Percentiles rank a stretch among this genome's conserved stretches.
These are phyloP conservation scores for Junonia oenone DNA, from an alignment of 2,888 invertebrate species.

Conservation along the genomic window DNA sequence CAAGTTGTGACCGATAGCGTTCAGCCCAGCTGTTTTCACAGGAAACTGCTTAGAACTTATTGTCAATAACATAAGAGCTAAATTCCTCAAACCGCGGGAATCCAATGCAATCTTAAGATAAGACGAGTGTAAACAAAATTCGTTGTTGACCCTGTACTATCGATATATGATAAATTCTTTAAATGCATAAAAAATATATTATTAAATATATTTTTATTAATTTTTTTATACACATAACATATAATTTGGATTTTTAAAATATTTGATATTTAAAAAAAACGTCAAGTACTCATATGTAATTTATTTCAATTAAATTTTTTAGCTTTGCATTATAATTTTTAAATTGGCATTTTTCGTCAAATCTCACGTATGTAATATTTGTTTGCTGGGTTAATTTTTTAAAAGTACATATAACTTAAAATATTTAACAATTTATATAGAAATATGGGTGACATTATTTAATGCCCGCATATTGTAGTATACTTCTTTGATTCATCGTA, in stretches of 20 bases:
- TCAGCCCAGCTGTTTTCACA: neutral
- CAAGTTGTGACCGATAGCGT: neutral
- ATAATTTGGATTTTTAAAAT: neutral
- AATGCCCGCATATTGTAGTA: no score
- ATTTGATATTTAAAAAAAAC: neutral
- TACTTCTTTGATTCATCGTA: no score
- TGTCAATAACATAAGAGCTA: neutral
- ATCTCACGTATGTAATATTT: no score
- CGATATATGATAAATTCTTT: neutral
- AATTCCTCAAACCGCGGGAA: neutral
- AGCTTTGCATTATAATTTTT: neutral
- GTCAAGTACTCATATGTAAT: neutral
- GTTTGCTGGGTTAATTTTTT: no score
- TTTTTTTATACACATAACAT: neutral
- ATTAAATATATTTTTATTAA: neutral
- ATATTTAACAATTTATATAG: no score
- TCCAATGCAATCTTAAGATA: neutral
- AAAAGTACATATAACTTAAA: no score
- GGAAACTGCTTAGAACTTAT: neutral
- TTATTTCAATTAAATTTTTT: neutral
- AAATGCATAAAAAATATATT: neutral
- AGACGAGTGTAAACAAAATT: neutral
- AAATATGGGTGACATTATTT: no score
- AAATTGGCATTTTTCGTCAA: neutral
- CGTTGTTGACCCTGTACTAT: neutral